Base-by-base conservation (phyloP, 2,113 vertebrate species). In the Petrocephalus microphthalmus region DNA sequence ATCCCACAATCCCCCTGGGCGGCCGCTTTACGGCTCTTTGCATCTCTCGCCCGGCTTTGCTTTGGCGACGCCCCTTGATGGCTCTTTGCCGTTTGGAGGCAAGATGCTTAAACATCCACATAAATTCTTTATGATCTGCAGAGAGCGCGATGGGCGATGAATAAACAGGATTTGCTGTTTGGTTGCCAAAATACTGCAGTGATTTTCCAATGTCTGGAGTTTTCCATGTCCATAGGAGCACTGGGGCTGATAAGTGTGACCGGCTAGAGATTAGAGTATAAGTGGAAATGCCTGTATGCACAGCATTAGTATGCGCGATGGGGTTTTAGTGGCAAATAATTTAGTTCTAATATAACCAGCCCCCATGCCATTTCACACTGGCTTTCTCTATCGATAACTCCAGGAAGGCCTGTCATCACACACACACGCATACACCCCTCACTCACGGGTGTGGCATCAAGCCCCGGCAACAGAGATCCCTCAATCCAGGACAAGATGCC, bases 401-500 rank as follows among this genome's bases (percentile, higher is more conserved):
- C 47, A 2, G 47, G 37, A 20, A 20, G 49, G 19, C 2, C 20
- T 49, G 45, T n/a, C 1, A 10, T n/a, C 20, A n/a, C 20, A 83
- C 81, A n/a, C 3, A 47, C 57, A 19, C 57, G 15, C 19, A 19
- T 8, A 8, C 67, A 37, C 7, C 19, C 15, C 45, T 22, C 37
- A n/a, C 20, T 37, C 74, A 81, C 1, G 5, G 42, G 6, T 19
- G 45, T 20, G 22, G 81, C 37, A n/a, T 3, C 83, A 17, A 1
- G 37, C 57, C 22, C 13, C 8, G 20, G 51, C 22, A 22, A 71
- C 49, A 37, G n/a, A 8, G 45, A 19, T 15, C 56, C 53, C 71
- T 85, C 42, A 5, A 6, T 42, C 20, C 2, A 20, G 42, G 86
- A 89, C 45, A 25, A 81, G 90, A 90, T 93, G 91, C 56, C 33